A percentile compares a stretch with the other conserved stretches of the same genome.
These are phyloP conservation scores for Fringilla coelebs DNA, from an alignment of 2,797 vertebrate genomes.

Conservation along the genomic window DNA sequence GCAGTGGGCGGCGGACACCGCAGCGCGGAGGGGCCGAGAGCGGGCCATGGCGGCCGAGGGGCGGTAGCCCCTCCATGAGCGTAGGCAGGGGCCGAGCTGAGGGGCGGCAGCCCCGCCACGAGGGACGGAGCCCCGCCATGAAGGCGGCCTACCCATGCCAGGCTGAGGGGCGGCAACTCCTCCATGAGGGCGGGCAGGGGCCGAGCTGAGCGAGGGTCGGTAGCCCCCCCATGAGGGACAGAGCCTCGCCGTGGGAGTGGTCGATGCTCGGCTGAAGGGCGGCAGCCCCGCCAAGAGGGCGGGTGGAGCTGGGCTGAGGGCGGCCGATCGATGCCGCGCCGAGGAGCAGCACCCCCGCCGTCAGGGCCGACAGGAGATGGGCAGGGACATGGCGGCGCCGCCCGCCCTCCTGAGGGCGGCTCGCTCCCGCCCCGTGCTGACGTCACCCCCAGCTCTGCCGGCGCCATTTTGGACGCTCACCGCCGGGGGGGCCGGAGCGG, in stretches of 20 bases:
- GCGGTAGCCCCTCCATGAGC: background rate
- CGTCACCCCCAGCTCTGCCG: background rate
- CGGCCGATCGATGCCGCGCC: background rate
- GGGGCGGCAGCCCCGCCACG: background rate
- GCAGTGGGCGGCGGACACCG: accelerated
- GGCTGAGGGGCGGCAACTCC: no score
- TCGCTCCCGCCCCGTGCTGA: background rate
- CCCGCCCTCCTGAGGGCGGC: background rate
- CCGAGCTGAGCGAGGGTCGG: background rate
- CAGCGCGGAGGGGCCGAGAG: accelerated
- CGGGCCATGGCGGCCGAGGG: no score
- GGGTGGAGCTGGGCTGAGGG: background rate
- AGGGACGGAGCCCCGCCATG: background rate
- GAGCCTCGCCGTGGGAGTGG: background rate
- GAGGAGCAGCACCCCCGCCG: background rate
- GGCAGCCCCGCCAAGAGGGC: background rate
- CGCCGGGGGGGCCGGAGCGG: background rate
- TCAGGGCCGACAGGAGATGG: background rate
- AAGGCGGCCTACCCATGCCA: no score
- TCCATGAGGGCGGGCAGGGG: background rate
- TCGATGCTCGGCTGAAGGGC: background rate
- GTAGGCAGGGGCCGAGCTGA: background rate
- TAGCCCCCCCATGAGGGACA: no score
- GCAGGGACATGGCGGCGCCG: background rate
- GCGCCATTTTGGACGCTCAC: background rate